phyloP scores from a whole-genome alignment of 2,888 invertebrate genomes.

The Lapara coniferarum region DNA sequence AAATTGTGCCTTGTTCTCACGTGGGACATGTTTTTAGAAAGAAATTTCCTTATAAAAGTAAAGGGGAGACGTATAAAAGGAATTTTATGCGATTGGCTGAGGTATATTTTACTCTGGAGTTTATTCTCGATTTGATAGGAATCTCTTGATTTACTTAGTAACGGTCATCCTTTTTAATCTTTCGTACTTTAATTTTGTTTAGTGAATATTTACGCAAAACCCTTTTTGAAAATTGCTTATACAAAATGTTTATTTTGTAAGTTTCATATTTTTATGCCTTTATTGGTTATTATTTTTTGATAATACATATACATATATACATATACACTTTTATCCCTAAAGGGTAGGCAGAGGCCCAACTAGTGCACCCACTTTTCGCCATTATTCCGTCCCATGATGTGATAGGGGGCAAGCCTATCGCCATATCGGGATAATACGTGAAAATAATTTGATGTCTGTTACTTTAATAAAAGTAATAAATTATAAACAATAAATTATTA shows the following conservation, averaged over 20 bases:
- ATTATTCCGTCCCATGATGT: too few species aligned
- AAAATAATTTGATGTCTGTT: too few species aligned
- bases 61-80: slow-evolving; percentile 91
- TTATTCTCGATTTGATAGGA: not conserved
- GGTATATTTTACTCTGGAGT: slow-evolving; percentile 52
- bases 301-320: too few species aligned
- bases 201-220: not conserved
- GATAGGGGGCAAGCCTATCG: too few species aligned
- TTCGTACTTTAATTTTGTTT: not conserved
- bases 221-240: not conserved
- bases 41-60: slow-evolving; percentile 96
- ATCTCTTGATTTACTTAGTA: not conserved
- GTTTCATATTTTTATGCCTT: too few species aligned
- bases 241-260: not conserved
- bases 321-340: too few species aligned
- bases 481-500: too few species aligned
- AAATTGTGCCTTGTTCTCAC: slow-evolving; percentile 99
- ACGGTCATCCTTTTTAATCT: not conserved
- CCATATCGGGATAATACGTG: too few species aligned
- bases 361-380: too few species aligned
- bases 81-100: slow-evolving; percentile 97
- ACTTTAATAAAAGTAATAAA: too few species aligned
- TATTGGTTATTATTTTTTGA: too few species aligned
- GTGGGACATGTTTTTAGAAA: slow-evolving; percentile 99
- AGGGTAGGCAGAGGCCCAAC: too few species aligned